phyloP scores from a whole-genome alignment of 2,888 invertebrate species.

The Mylabris sibirica region DNA sequence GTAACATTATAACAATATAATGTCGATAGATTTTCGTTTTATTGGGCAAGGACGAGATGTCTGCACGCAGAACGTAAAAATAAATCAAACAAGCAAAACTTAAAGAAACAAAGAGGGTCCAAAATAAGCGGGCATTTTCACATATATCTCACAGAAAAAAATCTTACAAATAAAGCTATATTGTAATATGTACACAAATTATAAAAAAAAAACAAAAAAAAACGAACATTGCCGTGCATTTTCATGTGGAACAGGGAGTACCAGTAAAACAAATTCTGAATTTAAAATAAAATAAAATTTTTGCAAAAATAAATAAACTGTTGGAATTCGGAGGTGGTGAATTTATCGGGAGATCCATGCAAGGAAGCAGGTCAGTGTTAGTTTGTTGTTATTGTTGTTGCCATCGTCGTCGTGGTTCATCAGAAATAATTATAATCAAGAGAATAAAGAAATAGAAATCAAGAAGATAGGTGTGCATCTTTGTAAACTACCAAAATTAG shows the following conservation, averaged over 20 bases:
- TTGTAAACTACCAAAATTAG: slow-evolving; percentile 47
- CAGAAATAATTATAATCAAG: not conserved
- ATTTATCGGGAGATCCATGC: not conserved
- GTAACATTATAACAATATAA: slow-evolving; percentile 9
- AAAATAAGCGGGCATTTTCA: slow-evolving; percentile 41
- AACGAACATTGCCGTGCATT: slow-evolving; percentile 33
- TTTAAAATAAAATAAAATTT: slow-evolving; percentile 24
- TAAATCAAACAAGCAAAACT: slow-evolving; percentile 29
- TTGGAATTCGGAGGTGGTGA: slow-evolving; percentile 1
- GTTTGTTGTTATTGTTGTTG: too few species aligned
- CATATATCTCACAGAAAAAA: slow-evolving; percentile 18
- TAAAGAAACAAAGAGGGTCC: slow-evolving; percentile 42
- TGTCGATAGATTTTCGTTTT: slow-evolving; percentile 15
- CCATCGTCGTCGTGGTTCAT: slow-evolving; percentile 9
- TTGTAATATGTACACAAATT: slow-evolving; percentile 39
- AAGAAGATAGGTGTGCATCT: slow-evolving; percentile 49
- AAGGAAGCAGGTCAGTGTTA: slow-evolving; percentile 11
- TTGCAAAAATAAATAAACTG: slow-evolving; percentile 11
- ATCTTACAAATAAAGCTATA: slow-evolving; percentile 13
- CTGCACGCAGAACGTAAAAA: slow-evolving; percentile 42
- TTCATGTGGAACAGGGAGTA: slow-evolving; percentile 23
- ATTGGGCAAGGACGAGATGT: slow-evolving; percentile 36
- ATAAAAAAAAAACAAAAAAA: slow-evolving; percentile 37
- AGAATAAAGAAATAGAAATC: slow-evolving; percentile 2
- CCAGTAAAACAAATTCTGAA: slow-evolving; percentile 57